phyloP scores from a whole-genome alignment of 2,797 vertebrate species.

The Squalus acanthias region DNA sequence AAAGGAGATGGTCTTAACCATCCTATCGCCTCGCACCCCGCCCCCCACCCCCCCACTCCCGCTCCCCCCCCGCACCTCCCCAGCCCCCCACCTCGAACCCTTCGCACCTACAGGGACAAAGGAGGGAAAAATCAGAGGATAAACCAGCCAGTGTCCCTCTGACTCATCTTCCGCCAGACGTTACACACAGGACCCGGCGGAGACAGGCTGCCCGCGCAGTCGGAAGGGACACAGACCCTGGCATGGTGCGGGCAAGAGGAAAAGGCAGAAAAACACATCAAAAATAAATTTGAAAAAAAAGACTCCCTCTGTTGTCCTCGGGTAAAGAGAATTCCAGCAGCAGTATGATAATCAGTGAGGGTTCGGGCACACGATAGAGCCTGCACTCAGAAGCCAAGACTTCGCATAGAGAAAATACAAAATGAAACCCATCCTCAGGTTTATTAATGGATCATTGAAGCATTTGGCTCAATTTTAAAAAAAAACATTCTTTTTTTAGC shows the following conservation, averaged over 20 bases:
- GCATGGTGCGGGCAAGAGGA: neutral
- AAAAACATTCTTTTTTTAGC: neutral
- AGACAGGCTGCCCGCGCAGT: neutral
- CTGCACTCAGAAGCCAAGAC: slow-evolving; percentile 9
- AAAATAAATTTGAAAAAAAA: slow-evolving; percentile 7
- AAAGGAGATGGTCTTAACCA: slow-evolving; percentile 1
- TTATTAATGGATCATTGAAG: neutral
- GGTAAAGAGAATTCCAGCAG: neutral
- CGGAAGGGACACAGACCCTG: slow-evolving; percentile 17
- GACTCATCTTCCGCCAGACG: slow-evolving; percentile 28
- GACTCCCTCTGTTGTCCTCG: neutral
- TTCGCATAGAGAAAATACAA: neutral
- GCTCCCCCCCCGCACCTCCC: neutral
- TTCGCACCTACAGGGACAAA: neutral
- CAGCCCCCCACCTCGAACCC: neutral
- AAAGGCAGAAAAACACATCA: neutral
- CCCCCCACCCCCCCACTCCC: neutral
- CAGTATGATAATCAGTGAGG: neutral
- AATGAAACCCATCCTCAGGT: slow-evolving; percentile 6
- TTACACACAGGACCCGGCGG: neutral
- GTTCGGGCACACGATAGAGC: neutral
- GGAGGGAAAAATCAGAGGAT: neutral
- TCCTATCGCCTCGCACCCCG: neutral
- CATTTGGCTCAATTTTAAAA: neutral
- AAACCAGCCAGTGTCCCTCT: neutral